Base-by-base conservation (phyloP, 2,888 invertebrate species). In the Digitonthophagus gazella region DNA sequence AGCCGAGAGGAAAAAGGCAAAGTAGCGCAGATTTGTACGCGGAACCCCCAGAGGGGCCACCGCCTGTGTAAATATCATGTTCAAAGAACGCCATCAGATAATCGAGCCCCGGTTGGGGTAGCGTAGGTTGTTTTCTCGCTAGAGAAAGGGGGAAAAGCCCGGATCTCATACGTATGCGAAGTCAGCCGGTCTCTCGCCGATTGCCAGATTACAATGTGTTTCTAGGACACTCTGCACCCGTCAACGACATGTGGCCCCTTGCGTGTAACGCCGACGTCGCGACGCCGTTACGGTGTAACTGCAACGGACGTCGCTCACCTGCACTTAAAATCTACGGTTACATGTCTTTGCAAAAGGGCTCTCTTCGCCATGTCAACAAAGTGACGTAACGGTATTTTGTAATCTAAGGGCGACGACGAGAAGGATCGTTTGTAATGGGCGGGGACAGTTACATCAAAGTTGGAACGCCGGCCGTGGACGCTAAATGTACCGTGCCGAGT, bases 41-140 rank as follows among this genome's bases (percentile, higher is more conserved):
- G 28, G 28, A 44, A 44, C 28, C 28, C 28, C 28, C 22, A 19
- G 22, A 18, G 58, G 68, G 68, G 65, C 55, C 65, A 44, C 66
- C 58, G 55, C 15, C 58, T 16, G 20, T 58, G 66, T 69, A 69
- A 69, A 69, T 69, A 69, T 69, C 61, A 61, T 66, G 54, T 58
- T 11, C 44, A 61, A 66, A 65, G 68, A 22, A 19, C 61, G 57
- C 44, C 20, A 58, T 66, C 68, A 61, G 65, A 66, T 69, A 66
- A 69, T 69, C 68, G 68, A 54, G 68, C 58, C 22, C 22, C 6
- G 6, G 22, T 22, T 22, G 22, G 28, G 28, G 28, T 3, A 44
- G 28, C n/a, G n/a, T n/a, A n/a, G n/a, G n/a, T n/a, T n/a, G n/a
- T n/a, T n/a, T n/a, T n/a, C n/a, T n/a, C n/a, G n/a, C n/a, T n/a